A percentile compares a stretch with the other conserved stretches of the same genome.
Evolutionary conservation across 2,888 invertebrate genomes (phyloP).

Genomic region (Phoenoteleia sp.): DNA sequence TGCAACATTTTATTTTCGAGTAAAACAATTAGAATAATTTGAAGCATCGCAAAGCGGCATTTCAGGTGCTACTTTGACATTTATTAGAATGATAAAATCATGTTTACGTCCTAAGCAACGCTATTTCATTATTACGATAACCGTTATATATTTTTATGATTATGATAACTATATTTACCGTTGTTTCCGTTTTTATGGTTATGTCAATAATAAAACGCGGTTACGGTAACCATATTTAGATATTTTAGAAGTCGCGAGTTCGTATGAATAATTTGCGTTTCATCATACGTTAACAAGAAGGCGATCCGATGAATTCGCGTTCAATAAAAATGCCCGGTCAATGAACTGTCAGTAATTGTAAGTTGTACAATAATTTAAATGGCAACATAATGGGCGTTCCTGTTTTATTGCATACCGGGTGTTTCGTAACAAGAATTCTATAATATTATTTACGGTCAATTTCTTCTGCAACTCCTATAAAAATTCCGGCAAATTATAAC

Average conservation of each 20-base stretch:
- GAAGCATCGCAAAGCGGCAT: not conserved
- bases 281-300: not conserved
- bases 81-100: constrained; percentile 2
- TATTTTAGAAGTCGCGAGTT: not conserved
- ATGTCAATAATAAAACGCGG: not conserved
- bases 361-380: not conserved
- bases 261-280: not conserved
- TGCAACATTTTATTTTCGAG: not conserved
- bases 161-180: not conserved
- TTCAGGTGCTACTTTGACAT: not conserved
- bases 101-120: constrained; percentile 8
- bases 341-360: constrained; percentile 5
- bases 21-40: constrained; percentile 3
- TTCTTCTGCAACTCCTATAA: constrained; percentile 2
- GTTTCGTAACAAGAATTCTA: constrained; percentile 3
- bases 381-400: not conserved
- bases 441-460: constrained; percentile 30
- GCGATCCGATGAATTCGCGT: not conserved
- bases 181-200: constrained; percentile 4
- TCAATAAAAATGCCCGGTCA: not conserved
- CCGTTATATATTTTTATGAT: constrained; percentile 6
- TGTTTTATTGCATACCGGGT: constrained; percentile 4
- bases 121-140: not conserved
- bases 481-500: constrained; percentile 19
- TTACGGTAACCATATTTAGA: not conserved